Conservation (phyloP, 2,113 vertebrate species). For the Cheirogaleus medius region DNA sequence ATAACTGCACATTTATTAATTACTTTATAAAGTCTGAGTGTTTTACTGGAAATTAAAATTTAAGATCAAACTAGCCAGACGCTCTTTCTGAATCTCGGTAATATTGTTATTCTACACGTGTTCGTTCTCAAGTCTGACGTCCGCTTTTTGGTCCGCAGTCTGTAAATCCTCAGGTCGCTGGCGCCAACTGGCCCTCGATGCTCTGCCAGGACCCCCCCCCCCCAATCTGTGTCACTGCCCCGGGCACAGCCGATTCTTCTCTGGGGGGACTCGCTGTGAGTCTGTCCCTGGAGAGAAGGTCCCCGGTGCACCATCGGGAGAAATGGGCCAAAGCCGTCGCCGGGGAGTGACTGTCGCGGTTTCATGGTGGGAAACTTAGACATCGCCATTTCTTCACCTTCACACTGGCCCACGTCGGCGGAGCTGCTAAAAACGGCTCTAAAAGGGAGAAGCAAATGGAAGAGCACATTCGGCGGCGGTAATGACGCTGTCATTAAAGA, state of each 20-base stretch:
- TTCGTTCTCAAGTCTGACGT: too few species aligned
- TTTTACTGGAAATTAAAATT: background rate
- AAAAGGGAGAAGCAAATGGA: background rate
- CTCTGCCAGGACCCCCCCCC: rapidly evolving
- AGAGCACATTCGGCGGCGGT: background rate
- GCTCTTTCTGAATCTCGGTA: background rate
- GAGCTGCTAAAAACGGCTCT: background rate
- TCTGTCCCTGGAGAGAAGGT: background rate
- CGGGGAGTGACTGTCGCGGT: background rate
- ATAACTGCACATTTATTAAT: too few species aligned
- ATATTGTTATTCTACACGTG: rapidly evolving
- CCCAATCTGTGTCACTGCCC: rapidly evolving
- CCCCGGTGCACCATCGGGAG: rapidly evolving
- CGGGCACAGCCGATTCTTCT: background rate
- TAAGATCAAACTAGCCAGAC: background rate
- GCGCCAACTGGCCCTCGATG: rapidly evolving
- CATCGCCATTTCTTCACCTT: background rate
- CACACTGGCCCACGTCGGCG: background rate
- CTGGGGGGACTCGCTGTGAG: background rate
- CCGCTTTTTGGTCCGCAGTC: too few species aligned
- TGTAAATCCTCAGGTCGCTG: background rate
- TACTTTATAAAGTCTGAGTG: background rate
- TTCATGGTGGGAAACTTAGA: rapidly evolving
- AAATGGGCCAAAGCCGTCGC: rapidly evolving
- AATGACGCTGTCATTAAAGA: background rate